Evolutionary conservation across 1,140 invertebrate genomes (phyloP), one percentile per base, ranked within the genome.

Genomic region (Drosophila leontia): DNA sequence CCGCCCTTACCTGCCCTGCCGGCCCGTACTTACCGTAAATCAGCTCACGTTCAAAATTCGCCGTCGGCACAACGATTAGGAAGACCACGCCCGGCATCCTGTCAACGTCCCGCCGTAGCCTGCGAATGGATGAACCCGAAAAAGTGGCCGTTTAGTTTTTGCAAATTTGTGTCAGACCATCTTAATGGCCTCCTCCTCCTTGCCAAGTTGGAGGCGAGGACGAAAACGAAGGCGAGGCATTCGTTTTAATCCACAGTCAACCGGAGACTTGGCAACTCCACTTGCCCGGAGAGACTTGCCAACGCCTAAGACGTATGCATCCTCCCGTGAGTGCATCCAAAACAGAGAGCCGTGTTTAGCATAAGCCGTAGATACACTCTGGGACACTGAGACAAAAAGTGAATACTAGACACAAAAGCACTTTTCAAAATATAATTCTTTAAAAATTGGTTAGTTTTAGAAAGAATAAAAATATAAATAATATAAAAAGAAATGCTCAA

Each of bases 1-100:
- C 35, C 13, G 17, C 42, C 19, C 34, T n/a, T 19, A 47, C 51
- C 53, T 15, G 19, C 35, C 53, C 34, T 1, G 3, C 12, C 7
- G 34, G 51, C 12, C 51, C 3, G 34, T 56, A 80, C 86, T 80
- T 86, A 64, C 94, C 94, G 74, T 94, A 94, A 61, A 94, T 92
- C 39, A 95, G 79, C 65, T 94, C 91, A 62, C 94, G 93, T 78
- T 95, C 94, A 78, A 94, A 94, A 84, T 93, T 94, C 23, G 94
- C 79, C 41, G 94, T 95, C n/a, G 94, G 94, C 72, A 95, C 94
- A 77, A 94, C 94, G 60, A 95, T 94, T 72, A 95, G 81, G 82
- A 95, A 95, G 41, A 95, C 94, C 42, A 95, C 94, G 68, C 94
- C 94, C 6, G 94, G 93, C 92, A 92, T 92, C 77, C 78, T 79